A percentile compares a stretch with the other conserved stretches of the same genome.
Conservation (phyloP, 2,113 vertebrate species). For the Tylochromis polylepis region DNA sequence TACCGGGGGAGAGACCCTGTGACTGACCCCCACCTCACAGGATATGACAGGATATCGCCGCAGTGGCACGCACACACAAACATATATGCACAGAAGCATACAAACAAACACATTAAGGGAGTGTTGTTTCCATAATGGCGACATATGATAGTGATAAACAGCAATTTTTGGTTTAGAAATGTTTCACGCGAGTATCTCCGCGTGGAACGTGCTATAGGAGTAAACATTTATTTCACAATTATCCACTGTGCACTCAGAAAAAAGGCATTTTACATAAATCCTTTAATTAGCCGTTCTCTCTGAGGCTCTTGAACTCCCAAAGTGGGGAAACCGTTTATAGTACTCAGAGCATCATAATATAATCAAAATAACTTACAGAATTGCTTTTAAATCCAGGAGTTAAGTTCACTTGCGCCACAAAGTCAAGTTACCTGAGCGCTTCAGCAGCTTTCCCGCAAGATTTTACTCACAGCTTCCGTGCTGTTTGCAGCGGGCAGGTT, state of each 20-base stretch:
- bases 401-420: not conserved
- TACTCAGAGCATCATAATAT: not conserved
- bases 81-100: not conserved
- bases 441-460: not conserved
- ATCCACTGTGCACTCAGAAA: not conserved
- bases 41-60: constrained; percentile 67
- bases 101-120: not conserved
- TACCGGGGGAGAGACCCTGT: constrained; percentile 72
- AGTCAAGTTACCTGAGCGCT: not conserved
- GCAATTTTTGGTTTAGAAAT: not conserved
- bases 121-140: not conserved
- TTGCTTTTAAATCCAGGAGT: not conserved
- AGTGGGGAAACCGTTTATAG: not conserved
- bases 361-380: not conserved
- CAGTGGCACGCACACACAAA: not conserved
- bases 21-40: constrained; percentile 68
- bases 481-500: not conserved
- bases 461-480: not conserved
- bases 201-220: not conserved
- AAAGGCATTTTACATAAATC: not conserved
- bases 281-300: not conserved
- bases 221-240: not conserved
- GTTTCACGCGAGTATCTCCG: not conserved
- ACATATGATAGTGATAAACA: not conserved
- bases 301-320: not conserved